Evolutionary conservation across 2,888 invertebrate genomes (phyloP), one percentile per base, ranked within the genome.

Genomic region (Ellobium chinense): DNA sequence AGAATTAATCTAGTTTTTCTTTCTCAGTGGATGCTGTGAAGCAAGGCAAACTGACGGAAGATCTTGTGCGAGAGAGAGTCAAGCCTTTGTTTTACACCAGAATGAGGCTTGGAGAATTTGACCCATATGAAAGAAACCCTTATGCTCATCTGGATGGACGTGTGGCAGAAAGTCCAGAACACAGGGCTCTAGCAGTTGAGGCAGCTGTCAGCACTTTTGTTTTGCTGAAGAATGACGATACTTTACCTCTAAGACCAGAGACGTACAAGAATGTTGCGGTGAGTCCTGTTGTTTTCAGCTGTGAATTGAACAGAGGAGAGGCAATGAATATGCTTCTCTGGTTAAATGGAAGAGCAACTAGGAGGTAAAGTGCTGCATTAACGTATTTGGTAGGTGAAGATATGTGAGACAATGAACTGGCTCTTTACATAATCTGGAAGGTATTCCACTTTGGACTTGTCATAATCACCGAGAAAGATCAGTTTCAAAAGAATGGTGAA

Each of bases 121-220:
- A 87, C 60, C 87, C 87, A 0, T 82, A 82, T 12, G 69, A 73
- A 27, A 86, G 87, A 85, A 89, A 88, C 80, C 89, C 89, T 0
- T 90, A 88, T 84, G 74, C 76, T 39, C 78, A 74, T 14, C 82
- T 90, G 36, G 69, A 82, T 63, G 54, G 82, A 31, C 82, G 85
- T n/a, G 85, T 85, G 7, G 87, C 89, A 2, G 86, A 88, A 75
- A 87, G 85, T 62, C 83, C 84, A 0, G 85, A 76, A 36, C 89
- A 90, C 73, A 81, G 83, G 34, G 54, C 82, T 14, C 84, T 89
- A n/a, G 85, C 89, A 29, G 75, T 88, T 0, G 81, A 86, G 46
- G 89, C 90, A 7, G 91, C 91, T 34, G 84, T 85, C 82, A 88
- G 88, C 81, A 85, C 88, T 18, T 88, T 90, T 81, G 90, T 91